These are phyloP conservation scores for Formica selysi DNA, from an alignment of 1,140 invertebrate genomes.

Conservation along the genomic window DNA sequence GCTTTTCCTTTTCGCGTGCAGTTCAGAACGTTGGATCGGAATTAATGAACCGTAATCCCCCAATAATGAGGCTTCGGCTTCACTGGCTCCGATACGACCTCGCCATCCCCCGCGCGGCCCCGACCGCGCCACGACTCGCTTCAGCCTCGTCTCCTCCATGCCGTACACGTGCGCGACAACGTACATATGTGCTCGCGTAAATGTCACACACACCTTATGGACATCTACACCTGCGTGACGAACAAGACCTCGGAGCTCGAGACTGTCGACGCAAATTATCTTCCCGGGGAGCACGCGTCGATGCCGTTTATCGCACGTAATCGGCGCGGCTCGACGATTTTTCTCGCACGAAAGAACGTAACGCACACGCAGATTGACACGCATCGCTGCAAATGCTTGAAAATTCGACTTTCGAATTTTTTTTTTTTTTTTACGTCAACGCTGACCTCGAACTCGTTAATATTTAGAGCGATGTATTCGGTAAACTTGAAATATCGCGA, in stretches of 20 bases:
- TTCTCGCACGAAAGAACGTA: slow-evolving; percentile 34
- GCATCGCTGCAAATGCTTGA: not conserved
- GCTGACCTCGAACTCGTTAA: slow-evolving; percentile 49
- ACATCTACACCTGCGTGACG: slow-evolving; percentile 47
- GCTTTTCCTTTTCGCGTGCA: slow-evolving; percentile 79
- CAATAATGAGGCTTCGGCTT: slow-evolving; percentile 85
- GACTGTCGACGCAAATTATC: slow-evolving; percentile 73
- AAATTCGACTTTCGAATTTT: slow-evolving; percentile 39
- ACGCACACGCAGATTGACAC: not conserved
- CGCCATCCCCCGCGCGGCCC: slow-evolving; percentile 61
- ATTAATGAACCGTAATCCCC: slow-evolving; percentile 87
- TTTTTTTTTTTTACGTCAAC: slow-evolving; percentile 12
- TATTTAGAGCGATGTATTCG: slow-evolving; percentile 35
- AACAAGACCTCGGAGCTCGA: slow-evolving; percentile 55
- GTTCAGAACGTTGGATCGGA: slow-evolving; percentile 78
- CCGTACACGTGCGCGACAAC: slow-evolving; percentile 46
- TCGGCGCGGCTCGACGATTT: slow-evolving; percentile 38
- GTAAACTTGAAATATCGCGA: slow-evolving; percentile 1
- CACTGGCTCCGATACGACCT: slow-evolving; percentile 79
- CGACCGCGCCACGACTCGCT: not conserved
- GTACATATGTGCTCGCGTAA: slow-evolving; percentile 66
- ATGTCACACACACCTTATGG: slow-evolving; percentile 68
- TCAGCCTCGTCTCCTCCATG: slow-evolving; percentile 28
- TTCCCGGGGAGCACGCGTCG: slow-evolving; percentile 67
- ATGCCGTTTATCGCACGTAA: slow-evolving; percentile 61